phyloP scores from a whole-genome alignment of 2,888 invertebrate genomes.

The Chrysina gloriosa region DNA sequence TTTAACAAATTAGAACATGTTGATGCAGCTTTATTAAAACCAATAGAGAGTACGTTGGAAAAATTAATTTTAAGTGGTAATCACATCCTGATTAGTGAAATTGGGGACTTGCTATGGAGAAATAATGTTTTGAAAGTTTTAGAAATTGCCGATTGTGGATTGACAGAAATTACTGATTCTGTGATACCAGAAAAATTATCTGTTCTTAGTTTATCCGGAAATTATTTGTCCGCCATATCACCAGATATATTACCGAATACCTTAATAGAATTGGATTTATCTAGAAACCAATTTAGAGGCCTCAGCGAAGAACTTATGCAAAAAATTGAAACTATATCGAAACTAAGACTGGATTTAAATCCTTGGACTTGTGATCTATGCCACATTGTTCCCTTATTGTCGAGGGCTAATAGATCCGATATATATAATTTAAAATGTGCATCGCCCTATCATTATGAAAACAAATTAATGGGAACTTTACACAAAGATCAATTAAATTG shows the following conservation, averaged over 20 bases:
- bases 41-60: constrained; percentile 71
- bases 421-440: constrained; percentile 70
- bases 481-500: constrained; percentile 64
- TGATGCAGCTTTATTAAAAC: constrained; percentile 69
- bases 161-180: constrained; percentile 69
- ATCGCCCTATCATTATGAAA: constrained; percentile 70
- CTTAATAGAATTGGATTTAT: constrained; percentile 76
- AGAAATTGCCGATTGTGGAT: constrained; percentile 70
- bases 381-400: constrained; percentile 71
- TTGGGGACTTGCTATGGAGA: constrained; percentile 67
- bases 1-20: constrained; percentile 78
- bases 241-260: constrained; percentile 68
- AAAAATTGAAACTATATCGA: constrained; percentile 54
- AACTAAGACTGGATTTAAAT: constrained; percentile 69
- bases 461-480: constrained; percentile 64
- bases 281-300: constrained; percentile 76
- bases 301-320: constrained; percentile 68
- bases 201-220: constrained; percentile 78
- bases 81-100: constrained; percentile 68
- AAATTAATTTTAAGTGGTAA: constrained; percentile 79
- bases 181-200: constrained; percentile 70
- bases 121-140: constrained; percentile 69
- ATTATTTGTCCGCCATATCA: constrained; percentile 72
- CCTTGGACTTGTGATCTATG: constrained; percentile 79
- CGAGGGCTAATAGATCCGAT: constrained; percentile 68